These are phyloP conservation scores for Montipora efflorescens DNA, from an alignment of 64 coral and sea anemone genomes.

Conservation along the genomic window DNA sequence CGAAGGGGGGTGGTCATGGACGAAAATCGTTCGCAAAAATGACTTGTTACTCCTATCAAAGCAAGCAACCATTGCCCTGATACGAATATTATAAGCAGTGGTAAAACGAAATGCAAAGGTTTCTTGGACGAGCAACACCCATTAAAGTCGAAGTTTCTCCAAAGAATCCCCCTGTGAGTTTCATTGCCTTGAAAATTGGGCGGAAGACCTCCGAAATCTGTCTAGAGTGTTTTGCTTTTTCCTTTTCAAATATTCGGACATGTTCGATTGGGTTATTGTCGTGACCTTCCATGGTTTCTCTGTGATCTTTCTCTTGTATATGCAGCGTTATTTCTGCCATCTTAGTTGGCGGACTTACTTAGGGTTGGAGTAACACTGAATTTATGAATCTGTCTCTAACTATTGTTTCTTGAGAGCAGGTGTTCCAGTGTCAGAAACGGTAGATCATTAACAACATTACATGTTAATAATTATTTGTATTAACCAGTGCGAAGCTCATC, in stretches of 20 bases:
- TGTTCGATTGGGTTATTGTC: neutral
- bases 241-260: neutral
- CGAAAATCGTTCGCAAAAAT: neutral
- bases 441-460: too few relatives aligned
- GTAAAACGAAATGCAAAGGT: neutral
- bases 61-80: neutral
- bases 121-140: neutral
- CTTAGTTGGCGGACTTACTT: too few relatives aligned
- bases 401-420: too few relatives aligned
- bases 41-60: slow-evolving; percentile 6
- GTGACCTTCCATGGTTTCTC: neutral
- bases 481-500: too few relatives aligned
- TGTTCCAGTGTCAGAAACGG: too few relatives aligned
- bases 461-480: too few relatives aligned
- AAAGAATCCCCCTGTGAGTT: neutral
- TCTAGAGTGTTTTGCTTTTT: neutral
- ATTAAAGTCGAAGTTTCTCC: neutral
- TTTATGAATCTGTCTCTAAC: too few relatives aligned
- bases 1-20: neutral
- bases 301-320: neutral
- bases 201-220: neutral
- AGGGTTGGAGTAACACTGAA: too few relatives aligned
- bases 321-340: neutral
- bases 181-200: slow-evolving; percentile 9
- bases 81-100: neutral